A percentile compares a stretch with the other conserved stretches of the same genome.
Conservation (phyloP, 1,140 invertebrate genomes). For the Apolygus lucorum region DNA sequence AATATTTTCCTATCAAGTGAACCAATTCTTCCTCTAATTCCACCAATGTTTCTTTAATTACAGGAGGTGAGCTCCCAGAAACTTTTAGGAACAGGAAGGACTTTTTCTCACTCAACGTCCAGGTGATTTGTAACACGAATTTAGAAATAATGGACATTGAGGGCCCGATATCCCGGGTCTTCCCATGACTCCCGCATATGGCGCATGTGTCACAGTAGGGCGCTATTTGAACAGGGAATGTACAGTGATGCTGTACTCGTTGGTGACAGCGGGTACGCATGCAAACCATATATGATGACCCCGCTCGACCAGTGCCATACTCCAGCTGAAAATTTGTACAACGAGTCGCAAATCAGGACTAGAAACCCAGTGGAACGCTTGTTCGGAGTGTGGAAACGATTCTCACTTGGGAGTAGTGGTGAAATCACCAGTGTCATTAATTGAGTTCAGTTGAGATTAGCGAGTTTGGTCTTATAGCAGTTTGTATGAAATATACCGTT, state of each 20-base stretch:
- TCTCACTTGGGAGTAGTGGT: too few species aligned
- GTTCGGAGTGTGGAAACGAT: constrained; percentile 40
- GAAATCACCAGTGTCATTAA: too few species aligned
- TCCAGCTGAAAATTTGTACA: constrained; percentile 36
- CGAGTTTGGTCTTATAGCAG: too few species aligned
- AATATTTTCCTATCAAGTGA: neutral
- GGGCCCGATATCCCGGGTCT: constrained; percentile 39
- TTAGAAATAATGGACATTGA: constrained; percentile 38
- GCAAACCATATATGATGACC: constrained; percentile 32
- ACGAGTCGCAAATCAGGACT: constrained; percentile 40
- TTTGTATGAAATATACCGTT: too few species aligned
- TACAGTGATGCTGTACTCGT: constrained; percentile 34
- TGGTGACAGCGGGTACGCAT: constrained; percentile 36
- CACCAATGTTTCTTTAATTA: neutral
- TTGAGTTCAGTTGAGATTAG: too few species aligned
- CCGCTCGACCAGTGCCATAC: constrained; percentile 33
- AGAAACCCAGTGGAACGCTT: constrained; percentile 39
- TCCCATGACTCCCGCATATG: constrained; percentile 37
- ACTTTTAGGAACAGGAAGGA: constrained; percentile 40
- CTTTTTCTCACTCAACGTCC: constrained; percentile 41
- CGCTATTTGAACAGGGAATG: constrained; percentile 21
- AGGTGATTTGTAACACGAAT: constrained; percentile 37
- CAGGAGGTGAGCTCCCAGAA: constrained; percentile 38
- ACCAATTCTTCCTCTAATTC: neutral
- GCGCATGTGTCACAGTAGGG: constrained; percentile 24